Evolutionary conservation across 92 coral and sea anemone genomes (phyloP), one percentile per base, ranked within the genome.

Genomic region (Zoanthus sociatus): DNA sequence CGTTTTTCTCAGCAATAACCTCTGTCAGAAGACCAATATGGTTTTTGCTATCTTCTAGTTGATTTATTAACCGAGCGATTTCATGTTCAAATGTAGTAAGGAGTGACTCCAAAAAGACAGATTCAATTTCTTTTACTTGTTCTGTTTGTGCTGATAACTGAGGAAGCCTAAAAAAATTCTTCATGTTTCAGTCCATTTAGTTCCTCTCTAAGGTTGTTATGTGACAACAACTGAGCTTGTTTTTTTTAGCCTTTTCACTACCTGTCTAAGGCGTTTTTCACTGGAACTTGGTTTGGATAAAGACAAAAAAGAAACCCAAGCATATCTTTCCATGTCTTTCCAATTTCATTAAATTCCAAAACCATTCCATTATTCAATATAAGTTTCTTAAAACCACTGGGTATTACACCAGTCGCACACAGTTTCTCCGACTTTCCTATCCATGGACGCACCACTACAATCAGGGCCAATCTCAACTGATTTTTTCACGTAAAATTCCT

Each of bases 301-400:
- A 9, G 66, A 77, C 9, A 77, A 20, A 21, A 12, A 67, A 53
- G 82, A 20, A 50, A 50, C 54, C 82, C 69, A 12, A 11, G 26
- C 44, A 77, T 50, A 77, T 50, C 69, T 3, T 77, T 77, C 18
- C 82, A 54, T 26, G 82, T 77, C 68, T 51, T 77, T 77, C 82
- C 82, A 17, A 50, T 77, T 63, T 77, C 56, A 78, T 78, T 50
- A 7, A 78, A n/a, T 37, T 78, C 70, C 56, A 58, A 78, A 15
- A 78, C 30, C 83, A 78, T 78, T 58, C 70, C 83, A 17, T 78
- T 78, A 78, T 67, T 78, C 20, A 78, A 50, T 56, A 78, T 58
- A 4, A 78, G 1, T 21, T 77, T 77, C 54, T 77, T 44, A 55
- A 77, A 77, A 32, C 82, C 53, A 58, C 56, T 46, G 30, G 83